phyloP scores from a whole-genome alignment of 2,797 vertebrate species.

The Sebastes itinus region DNA sequence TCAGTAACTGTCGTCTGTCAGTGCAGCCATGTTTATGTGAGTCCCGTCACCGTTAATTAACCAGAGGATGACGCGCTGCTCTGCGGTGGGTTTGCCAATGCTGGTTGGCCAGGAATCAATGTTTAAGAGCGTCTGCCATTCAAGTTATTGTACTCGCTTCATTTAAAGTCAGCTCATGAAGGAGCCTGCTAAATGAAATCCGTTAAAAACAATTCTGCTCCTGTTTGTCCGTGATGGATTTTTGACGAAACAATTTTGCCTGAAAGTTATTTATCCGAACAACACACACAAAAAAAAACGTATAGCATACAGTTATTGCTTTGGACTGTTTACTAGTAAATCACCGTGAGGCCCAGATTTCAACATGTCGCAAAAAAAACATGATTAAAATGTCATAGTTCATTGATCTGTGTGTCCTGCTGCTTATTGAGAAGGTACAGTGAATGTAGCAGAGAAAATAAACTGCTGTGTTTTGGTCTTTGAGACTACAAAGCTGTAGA shows the following conservation, averaged over 20 bases:
- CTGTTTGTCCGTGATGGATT: slow-evolving; percentile 6
- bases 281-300: not conserved
- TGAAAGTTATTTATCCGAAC: slow-evolving; percentile 10
- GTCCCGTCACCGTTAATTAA: slow-evolving; percentile 13
- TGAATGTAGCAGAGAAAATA: not conserved
- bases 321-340: not conserved
- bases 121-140: not conserved
- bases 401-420: slow-evolving; percentile 1
- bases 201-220: slow-evolving; percentile 11
- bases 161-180: slow-evolving; percentile 7
- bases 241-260: slow-evolving; percentile 11
- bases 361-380: not conserved
- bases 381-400: not conserved
- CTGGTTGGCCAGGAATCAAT: not conserved
- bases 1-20: not conserved
- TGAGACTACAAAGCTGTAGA: not conserved
- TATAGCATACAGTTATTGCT: not conserved
- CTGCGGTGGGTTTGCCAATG: not conserved
- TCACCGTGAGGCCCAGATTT: not conserved
- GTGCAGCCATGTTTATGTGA: not conserved
- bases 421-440: not conserved
- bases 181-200: slow-evolving; percentile 24
- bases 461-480: not conserved
- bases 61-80: not conserved
- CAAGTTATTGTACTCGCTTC: not conserved